phyloP scores from a whole-genome alignment of 1,140 invertebrate species.

The Drosophila nikananu region DNA sequence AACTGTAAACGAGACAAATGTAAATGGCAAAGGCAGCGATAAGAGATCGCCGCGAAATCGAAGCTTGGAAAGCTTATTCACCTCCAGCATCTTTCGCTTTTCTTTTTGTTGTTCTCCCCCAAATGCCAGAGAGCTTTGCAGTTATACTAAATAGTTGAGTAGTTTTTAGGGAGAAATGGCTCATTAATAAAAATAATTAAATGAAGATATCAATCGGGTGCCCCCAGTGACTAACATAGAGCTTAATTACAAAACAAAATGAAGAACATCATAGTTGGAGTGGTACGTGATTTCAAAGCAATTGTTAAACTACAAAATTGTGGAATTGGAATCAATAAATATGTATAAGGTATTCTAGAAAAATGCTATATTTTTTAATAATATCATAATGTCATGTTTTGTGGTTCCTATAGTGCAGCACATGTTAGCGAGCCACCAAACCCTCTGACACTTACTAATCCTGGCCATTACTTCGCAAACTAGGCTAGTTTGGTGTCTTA shows the following conservation, averaged over 20 bases:
- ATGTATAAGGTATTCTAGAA: neutral
- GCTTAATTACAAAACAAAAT: neutral
- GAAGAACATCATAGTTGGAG: neutral
- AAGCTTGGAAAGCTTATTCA: constrained; percentile 6
- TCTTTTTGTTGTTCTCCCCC: neutral
- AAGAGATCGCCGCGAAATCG: constrained; percentile 22
- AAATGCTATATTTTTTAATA: neutral
- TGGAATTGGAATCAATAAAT: neutral
- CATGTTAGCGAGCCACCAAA: neutral
- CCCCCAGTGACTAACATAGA: neutral
- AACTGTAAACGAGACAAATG: constrained; percentile 50
- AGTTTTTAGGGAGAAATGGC: neutral
- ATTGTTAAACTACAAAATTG: neutral
- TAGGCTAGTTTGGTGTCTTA: neutral
- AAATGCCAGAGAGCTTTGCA: neutral
- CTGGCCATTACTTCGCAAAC: neutral
- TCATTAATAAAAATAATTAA: neutral
- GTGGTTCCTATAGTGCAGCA: neutral
- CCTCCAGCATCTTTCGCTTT: too few species aligned
- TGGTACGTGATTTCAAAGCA: neutral
- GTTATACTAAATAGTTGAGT: neutral
- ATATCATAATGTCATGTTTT: constrained; percentile 5
- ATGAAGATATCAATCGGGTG: too few species aligned
- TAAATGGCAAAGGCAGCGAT: constrained; percentile 32
- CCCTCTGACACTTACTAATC: neutral